phyloP scores from a whole-genome alignment of 2,113 vertebrate species.

The Arvicanthis niloticus region DNA sequence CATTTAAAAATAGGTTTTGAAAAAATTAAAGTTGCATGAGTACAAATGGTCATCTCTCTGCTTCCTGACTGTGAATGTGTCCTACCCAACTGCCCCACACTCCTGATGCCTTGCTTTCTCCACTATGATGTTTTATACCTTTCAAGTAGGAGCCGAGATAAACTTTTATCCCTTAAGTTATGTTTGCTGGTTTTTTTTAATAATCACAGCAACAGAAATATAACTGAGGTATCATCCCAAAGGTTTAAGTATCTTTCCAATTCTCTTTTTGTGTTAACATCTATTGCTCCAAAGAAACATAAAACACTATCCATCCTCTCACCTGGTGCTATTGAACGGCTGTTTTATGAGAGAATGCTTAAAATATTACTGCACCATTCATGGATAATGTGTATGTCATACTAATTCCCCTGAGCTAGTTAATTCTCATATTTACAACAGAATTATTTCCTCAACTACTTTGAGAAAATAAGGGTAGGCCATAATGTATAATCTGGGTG shows the following conservation, averaged over 20 bases:
- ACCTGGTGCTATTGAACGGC: neutral
- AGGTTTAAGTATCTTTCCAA: neutral
- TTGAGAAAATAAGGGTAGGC: neutral
- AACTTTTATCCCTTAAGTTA: neutral
- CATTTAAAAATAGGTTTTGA: too few species aligned
- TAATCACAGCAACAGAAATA: neutral
- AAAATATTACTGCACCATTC: neutral
- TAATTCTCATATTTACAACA: neutral
- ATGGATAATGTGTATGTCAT: neutral
- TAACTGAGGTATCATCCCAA: neutral
- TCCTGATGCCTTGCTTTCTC: neutral
- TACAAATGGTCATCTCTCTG: neutral
- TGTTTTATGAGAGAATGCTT: neutral
- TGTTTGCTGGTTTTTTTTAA: neutral
- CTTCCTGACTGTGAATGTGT: neutral
- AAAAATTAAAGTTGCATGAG: too few species aligned
- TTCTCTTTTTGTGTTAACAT: neutral
- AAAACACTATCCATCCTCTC: neutral
- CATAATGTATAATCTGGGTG: neutral
- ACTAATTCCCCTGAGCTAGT: neutral
- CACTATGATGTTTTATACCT: neutral
- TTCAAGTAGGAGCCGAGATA: neutral
- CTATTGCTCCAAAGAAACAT: neutral
- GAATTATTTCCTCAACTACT: neutral
- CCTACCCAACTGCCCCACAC: neutral